phyloP scores from a whole-genome alignment of 2,888 invertebrate species.

The Argynnis bischoffii region DNA sequence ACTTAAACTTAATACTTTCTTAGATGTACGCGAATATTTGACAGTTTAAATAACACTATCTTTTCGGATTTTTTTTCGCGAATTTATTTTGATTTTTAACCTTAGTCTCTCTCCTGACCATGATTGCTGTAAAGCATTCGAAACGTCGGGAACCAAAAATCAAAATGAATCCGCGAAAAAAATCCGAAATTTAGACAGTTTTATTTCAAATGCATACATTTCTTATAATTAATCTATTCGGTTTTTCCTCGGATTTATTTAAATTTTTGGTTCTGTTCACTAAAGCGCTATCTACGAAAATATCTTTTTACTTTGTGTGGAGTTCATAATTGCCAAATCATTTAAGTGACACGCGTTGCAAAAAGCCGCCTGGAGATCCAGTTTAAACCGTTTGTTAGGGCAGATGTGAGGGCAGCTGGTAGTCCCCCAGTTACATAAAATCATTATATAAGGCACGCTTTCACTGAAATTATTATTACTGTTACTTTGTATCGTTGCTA shows the following conservation, averaged over 20 bases:
- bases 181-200: too few relatives aligned
- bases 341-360: constrained; percentile 34
- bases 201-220: too few relatives aligned
- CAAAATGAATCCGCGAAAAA: too few relatives aligned
- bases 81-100: too few relatives aligned
- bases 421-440: constrained; percentile 53
- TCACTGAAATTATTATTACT: constrained; percentile 74
- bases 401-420: constrained; percentile 64
- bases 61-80: too few relatives aligned
- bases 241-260: not conserved
- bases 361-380: constrained; percentile 24
- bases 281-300: not conserved
- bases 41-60: too few relatives aligned
- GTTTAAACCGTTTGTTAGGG: constrained; percentile 27
- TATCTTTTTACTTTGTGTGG: not conserved
- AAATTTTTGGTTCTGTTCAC: not conserved
- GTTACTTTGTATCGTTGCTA: constrained; percentile 63
- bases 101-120: too few relatives aligned
- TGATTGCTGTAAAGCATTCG: too few relatives aligned
- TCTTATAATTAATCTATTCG: too few relatives aligned
- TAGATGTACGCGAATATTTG: too few relatives aligned
- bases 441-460: constrained; percentile 74
- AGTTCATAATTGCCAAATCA: constrained; percentile 18
- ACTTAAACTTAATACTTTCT: too few relatives aligned
- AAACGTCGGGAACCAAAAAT: too few relatives aligned